Evolutionary conservation across 2,888 invertebrate genomes (phyloP), one percentile per base, ranked within the genome.

Genomic region (Campoplex nolae): DNA sequence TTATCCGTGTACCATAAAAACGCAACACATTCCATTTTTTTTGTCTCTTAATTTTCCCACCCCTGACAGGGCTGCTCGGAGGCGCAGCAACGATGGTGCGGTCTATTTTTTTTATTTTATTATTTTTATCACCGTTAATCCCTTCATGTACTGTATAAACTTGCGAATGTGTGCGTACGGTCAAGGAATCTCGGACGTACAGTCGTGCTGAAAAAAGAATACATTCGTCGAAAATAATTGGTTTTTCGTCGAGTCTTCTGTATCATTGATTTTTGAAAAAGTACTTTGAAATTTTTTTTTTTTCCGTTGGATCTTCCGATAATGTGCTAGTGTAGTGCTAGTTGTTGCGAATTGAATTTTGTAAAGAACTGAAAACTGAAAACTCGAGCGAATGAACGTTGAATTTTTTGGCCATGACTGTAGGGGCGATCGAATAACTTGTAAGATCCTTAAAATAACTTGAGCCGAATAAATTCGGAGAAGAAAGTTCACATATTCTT

Each of bases 1-100:
- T 92, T 93, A 92, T 92, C 90, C 90, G 90, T 94, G 94, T 94
- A 93, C 91, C 92, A 94, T 94, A 94, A 91, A 89, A 90, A 88
- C 88, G 91, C 91, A 92, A 92, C 91, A 92, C 94, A 93, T 94
- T 93, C 93, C 93, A 93, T 92, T 92, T 88, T 90, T 87, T 73
- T 84, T 78, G 68, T 84, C 56, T 82, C 48, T 84, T 80, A 56
- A 70, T 58, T 45, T 51, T 28, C 18, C 16, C 16, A 28, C 16
- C 73, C 51, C 54, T 62, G 70, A 58, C 89, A 90, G 90, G 88
- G 88, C 89, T 90, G 88, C 88, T 90, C 89, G 58, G 90, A 91
- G 90, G 88, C 89, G 89, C 90, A 90, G 90, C 23, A 23, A 23
- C 90, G 89, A 91, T 91, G 90, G 89, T 85, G 88, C 88, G 79